Evolutionary conservation across 1,140 invertebrate genomes (phyloP).

Genomic region (Pomacea maculata): DNA sequence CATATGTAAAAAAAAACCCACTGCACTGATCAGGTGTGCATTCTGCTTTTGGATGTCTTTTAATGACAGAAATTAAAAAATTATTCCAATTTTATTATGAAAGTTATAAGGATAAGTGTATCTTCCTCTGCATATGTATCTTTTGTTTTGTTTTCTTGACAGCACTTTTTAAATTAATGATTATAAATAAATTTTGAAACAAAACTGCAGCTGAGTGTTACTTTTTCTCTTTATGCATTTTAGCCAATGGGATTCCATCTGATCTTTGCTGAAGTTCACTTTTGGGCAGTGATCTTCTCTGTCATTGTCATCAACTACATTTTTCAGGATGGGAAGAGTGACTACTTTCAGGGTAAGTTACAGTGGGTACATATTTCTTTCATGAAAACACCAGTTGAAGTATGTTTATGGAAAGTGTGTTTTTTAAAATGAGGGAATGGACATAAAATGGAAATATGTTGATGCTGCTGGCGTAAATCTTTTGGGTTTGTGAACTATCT

Average conservation of each 20-base stretch:
- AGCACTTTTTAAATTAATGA: neutral
- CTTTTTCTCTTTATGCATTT: constrained; percentile 25
- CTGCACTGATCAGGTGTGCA: too few species aligned
- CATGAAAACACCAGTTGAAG: neutral
- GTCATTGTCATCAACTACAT: constrained; percentile 62
- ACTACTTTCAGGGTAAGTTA: constrained; percentile 61
- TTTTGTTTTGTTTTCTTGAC: neutral
- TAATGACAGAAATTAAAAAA: too few species aligned
- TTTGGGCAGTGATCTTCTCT: constrained; percentile 59
- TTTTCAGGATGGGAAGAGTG: constrained; percentile 61
- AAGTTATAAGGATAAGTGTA: neutral
- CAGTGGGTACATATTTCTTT: too few species aligned
- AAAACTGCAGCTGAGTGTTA: neutral
- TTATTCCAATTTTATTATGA: neutral
- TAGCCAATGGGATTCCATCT: constrained; percentile 57
- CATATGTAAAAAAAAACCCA: too few species aligned
- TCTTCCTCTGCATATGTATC: neutral
- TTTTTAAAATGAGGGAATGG: neutral
- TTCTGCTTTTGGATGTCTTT: too few species aligned
- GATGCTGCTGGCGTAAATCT: neutral
- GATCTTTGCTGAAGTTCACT: constrained; percentile 57
- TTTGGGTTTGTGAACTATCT: neutral
- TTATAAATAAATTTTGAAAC: neutral
- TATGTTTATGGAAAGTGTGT: neutral
- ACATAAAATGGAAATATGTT: too few species aligned